phyloP scores from a whole-genome alignment of 2,888 invertebrate genomes.

The Automeris io region DNA sequence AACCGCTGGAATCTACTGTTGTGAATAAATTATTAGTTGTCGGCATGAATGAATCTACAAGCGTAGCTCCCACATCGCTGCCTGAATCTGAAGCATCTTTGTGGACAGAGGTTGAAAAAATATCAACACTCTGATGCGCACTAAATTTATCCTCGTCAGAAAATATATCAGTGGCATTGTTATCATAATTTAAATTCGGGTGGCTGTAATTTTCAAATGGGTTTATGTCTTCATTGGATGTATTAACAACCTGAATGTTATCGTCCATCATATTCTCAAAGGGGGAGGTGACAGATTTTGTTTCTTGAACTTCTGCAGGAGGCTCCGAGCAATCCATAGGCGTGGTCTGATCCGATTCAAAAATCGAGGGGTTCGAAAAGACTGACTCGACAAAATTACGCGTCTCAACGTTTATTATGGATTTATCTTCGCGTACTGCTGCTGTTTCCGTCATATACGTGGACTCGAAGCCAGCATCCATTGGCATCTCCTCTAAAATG shows the following conservation, averaged over 20 bases:
- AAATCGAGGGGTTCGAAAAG: slow-evolving; percentile 3
- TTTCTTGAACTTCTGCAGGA: slow-evolving; percentile 20
- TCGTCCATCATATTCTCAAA: slow-evolving; percentile 39
- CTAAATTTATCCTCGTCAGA: neutral
- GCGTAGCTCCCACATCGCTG: slow-evolving; percentile 12
- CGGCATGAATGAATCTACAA: slow-evolving; percentile 21
- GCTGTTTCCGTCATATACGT: neutral
- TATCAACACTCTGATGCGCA: neutral
- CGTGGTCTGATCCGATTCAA: slow-evolving; percentile 21
- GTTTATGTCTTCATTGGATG: slow-evolving; percentile 42
- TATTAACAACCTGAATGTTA: slow-evolving; percentile 20
- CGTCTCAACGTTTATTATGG: neutral
- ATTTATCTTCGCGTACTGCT: neutral
- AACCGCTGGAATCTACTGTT: slow-evolving; percentile 9
- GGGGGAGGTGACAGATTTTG: slow-evolving; percentile 42
- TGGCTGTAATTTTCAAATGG: slow-evolving; percentile 46
- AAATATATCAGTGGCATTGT: slow-evolving; percentile 24
- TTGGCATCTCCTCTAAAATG: slow-evolving; percentile 50
- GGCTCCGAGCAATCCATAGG: slow-evolving; percentile 61
- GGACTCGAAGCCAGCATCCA: slow-evolving; percentile 14
- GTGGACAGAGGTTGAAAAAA: neutral
- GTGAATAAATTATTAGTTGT: slow-evolving; percentile 19
- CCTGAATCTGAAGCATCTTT: neutral
- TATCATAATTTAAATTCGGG: slow-evolving; percentile 16
- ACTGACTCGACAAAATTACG: neutral